Evolutionary conservation across 92 coral and sea anemone genomes (phyloP).

Genomic region (Epizoanthus ramosus): DNA sequence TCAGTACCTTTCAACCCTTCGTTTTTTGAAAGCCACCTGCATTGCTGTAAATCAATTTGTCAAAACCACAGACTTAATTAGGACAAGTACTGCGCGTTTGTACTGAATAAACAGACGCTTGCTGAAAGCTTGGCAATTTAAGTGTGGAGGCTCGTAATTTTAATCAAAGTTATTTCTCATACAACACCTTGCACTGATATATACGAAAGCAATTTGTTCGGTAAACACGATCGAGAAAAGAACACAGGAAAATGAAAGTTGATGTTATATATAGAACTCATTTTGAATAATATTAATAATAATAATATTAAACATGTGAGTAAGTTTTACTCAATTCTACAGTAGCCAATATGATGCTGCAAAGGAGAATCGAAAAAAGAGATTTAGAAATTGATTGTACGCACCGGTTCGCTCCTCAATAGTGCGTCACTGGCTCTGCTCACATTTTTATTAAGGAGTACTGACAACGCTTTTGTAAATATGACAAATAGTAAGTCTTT

Average conservation of each 20-base stretch:
- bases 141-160: conserved; percentile 8
- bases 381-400: not conserved
- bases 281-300: conserved; percentile 10
- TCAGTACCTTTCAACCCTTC: not conserved
- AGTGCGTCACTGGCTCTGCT: not conserved
- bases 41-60: conserved; percentile 4
- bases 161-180: conserved; percentile 41
- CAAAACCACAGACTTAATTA: conserved; percentile 23
- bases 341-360: not conserved
- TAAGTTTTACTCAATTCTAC: not conserved
- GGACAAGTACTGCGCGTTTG: conserved; percentile 1
- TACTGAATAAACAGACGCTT: conserved; percentile 27
- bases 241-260: not conserved
- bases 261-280: conserved; percentile 12
- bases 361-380: not conserved
- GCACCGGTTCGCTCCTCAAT: not conserved
- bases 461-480: not conserved
- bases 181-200: conserved; percentile 33
- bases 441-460: conserved; percentile 22
- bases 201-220: conserved; percentile 22
- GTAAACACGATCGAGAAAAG: conserved; percentile 28
- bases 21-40: conserved; percentile 20
- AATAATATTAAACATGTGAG: not conserved
- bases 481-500: conserved; percentile 29
- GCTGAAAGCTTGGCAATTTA: conserved; percentile 27